Percentiles rank a stretch among this genome's conserved stretches.
phyloP scores from a whole-genome alignment of 2,888 invertebrate species.

The Trissolcus brochymenae region DNA sequence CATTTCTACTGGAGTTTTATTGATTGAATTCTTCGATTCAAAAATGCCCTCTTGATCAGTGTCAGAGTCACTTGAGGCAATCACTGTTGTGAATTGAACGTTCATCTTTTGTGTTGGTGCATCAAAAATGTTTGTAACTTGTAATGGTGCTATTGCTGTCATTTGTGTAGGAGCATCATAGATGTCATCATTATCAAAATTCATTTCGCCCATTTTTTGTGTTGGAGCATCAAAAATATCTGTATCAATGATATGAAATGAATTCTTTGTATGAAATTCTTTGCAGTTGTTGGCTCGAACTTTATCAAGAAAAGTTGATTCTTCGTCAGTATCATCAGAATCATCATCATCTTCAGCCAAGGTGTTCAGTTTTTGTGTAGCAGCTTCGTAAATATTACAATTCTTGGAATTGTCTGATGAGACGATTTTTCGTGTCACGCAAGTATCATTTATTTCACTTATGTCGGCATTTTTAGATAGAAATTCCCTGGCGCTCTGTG shows the following conservation, averaged over 20 bases:
- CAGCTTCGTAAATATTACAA: not conserved
- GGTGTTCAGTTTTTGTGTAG: not conserved
- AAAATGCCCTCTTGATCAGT: slow-evolving; percentile 2
- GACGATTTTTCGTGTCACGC: too few relatives aligned
- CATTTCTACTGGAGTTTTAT: not conserved
- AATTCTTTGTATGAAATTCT: too few relatives aligned
- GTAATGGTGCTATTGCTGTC: not conserved
- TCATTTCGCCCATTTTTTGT: slow-evolving; percentile 1
- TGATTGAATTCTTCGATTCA: not conserved
- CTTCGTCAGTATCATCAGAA: too few relatives aligned
- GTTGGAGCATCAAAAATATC: slow-evolving; percentile 16
- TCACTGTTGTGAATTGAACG: too few relatives aligned
- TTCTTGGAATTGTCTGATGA: too few relatives aligned
- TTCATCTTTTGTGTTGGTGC: slow-evolving; percentile 3
- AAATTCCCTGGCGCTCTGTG: not conserved
- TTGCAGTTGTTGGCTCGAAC: too few relatives aligned
- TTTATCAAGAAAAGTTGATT: too few relatives aligned
- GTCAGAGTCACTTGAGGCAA: too few relatives aligned
- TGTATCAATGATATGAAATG: too few relatives aligned
- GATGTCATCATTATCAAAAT: not conserved
- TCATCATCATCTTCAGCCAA: too few relatives aligned
- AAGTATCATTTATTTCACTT: too few relatives aligned
- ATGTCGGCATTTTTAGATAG: not conserved
- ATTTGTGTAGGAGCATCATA: slow-evolving; percentile 6
- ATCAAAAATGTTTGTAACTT: not conserved